These are phyloP conservation scores for Halocynthia aurantium DNA, from an alignment of 23 tunicate species.

Conservation along the genomic window DNA sequence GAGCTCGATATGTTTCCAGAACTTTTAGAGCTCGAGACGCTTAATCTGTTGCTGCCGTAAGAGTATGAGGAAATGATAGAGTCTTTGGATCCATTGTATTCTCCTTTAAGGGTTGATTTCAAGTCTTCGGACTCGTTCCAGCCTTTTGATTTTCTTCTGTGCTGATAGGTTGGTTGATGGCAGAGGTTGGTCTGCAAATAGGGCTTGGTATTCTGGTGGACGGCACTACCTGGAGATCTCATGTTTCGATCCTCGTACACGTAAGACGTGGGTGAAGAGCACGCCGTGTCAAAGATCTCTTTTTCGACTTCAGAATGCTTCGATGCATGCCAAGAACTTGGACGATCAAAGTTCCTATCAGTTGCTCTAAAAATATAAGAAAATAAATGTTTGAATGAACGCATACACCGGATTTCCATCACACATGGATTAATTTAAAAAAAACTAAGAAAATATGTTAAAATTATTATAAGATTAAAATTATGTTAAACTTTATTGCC, in stretches of 20 bases:
- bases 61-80: constrained; percentile 43
- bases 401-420: not conserved
- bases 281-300: not conserved
- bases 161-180: constrained; percentile 17
- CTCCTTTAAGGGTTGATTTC: constrained; percentile 41
- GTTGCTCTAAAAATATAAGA: constrained; percentile 30
- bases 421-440: too few species aligned
- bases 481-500: too few species aligned
- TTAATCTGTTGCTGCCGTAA: not conserved
- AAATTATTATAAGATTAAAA: too few species aligned
- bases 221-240: constrained; percentile 47
- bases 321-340: constrained; percentile 93
- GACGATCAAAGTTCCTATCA: constrained; percentile 62
- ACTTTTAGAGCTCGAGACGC: constrained; percentile 14
- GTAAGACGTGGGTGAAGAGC: not conserved
- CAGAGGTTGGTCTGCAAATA: constrained; percentile 8
- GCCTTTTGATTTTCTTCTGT: constrained; percentile 48
- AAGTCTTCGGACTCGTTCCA: constrained; percentile 87
- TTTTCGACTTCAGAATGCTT: constrained; percentile 44
- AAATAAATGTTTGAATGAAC: not conserved
- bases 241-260: constrained; percentile 1
- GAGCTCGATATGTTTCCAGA: constrained; percentile 65
- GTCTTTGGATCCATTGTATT: constrained; percentile 57
- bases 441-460: too few species aligned
- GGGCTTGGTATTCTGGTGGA: constrained; percentile 24